Evolutionary conservation across 2,797 vertebrate species (phyloP).

Genomic region (Cuniculus paca): DNA sequence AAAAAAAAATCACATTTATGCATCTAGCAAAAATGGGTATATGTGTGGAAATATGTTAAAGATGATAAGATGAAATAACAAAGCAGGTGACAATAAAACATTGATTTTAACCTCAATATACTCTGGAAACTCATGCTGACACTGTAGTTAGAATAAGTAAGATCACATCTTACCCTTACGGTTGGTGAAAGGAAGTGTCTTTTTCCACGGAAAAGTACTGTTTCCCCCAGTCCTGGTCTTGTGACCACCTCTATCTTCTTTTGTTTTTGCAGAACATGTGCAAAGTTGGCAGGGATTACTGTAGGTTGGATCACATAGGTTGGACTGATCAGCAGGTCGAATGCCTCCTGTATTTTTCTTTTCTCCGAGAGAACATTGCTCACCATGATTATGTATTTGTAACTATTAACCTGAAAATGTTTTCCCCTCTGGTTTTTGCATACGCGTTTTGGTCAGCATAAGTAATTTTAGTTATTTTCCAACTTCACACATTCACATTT

Average conservation of each 20-base stretch:
- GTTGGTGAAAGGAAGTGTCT: background rate
- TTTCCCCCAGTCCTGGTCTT: background rate
- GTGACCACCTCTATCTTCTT: background rate
- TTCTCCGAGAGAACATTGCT: background rate
- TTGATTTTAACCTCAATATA: background rate
- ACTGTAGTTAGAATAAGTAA: background rate
- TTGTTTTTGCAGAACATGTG: background rate
- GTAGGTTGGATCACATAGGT: background rate
- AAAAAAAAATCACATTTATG: background rate
- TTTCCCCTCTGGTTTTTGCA: background rate
- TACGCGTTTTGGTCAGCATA: background rate
- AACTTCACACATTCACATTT: background rate
- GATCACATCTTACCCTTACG: background rate
- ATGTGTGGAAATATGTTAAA: background rate
- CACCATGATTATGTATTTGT: background rate
- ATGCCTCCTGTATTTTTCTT: background rate
- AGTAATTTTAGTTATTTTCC: background rate
- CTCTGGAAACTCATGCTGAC: background rate
- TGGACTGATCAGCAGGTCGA: background rate
- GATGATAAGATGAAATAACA: background rate
- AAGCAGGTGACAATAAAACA: background rate
- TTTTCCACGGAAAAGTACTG: background rate
- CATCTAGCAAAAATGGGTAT: background rate
- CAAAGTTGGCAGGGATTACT: background rate
- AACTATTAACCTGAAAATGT: conserved; percentile 1